Base-by-base conservation (phyloP, 2,888 invertebrate genomes). In the Resseliella maxima region DNA sequence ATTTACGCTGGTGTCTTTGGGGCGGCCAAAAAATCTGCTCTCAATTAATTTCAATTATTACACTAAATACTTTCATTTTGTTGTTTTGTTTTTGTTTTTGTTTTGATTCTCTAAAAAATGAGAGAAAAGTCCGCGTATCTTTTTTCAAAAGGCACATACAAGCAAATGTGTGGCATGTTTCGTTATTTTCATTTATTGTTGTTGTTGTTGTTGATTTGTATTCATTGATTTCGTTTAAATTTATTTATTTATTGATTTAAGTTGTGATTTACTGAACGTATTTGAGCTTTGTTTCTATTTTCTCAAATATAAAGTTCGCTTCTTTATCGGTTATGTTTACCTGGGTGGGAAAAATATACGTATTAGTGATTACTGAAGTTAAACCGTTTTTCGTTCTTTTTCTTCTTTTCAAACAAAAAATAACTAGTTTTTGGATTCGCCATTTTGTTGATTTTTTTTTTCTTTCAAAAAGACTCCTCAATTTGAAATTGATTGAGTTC, bases 111-210 rank as follows among this genome's bases (percentile, higher is more conserved):
- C 72, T 72, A 72, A 72, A 72, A 72, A 31, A 72, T 72, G 72
- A 72, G 72, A 72, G 72, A 72, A 59, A 72, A 72, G 72, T 72
- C 72, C 31, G 72, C 72, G 72, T 72, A 72, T 72, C 72, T 72
- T n/a, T 72, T 72, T 72, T 72, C 72, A 72, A 72, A 72, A 72
- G 72, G 72, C 72, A 72, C 72, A 72, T 72, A 72, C 72, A 72
- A 72, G 72, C 72, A 72, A 72, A 72, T 72, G 72, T 72, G 72
- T 72, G 72, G 72, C 72, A 72, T 27, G 31, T 72, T 72, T 72
- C 24, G 59, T 72, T n/a, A n/a, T n/a, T 27, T 72, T 27, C 3
- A 3, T n/a, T n/a, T n/a, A 12, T 59, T 24, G 18, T 59, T 5
- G 59, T n/a, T 59, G 2, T 59, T 59, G 1, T n/a, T 24, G 18